Conservation (phyloP, 2,797 vertebrate species). For the Lemur catta region DNA sequence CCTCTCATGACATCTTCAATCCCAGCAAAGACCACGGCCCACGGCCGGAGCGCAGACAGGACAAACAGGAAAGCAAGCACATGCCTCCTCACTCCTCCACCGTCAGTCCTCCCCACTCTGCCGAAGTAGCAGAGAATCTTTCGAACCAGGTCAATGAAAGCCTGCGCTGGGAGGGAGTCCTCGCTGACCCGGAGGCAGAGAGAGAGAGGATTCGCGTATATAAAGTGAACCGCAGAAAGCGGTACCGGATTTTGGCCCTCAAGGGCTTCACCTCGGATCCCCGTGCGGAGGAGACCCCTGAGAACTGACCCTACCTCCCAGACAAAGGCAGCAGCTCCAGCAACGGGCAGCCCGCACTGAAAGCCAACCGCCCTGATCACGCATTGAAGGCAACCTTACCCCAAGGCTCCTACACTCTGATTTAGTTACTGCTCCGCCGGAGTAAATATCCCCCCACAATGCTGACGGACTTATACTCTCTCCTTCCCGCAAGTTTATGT, state of each 20-base stretch:
- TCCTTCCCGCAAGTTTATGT: not conserved
- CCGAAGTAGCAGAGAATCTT: conserved; percentile 36
- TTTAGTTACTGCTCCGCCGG: fast-evolving
- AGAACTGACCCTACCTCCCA: not conserved
- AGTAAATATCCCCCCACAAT: not conserved
- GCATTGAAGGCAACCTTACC: not conserved
- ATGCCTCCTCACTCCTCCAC: not conserved
- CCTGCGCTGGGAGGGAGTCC: conserved; percentile 90
- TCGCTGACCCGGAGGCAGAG: conserved; percentile 89
- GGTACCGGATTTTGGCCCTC: conserved; percentile 84
- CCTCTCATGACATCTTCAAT: conserved; percentile 28
- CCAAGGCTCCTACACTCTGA: not conserved
- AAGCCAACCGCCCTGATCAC: not conserved
- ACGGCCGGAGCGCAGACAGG: conserved; percentile 33
- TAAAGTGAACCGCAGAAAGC: conserved; percentile 88
- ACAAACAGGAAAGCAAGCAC: not conserved
- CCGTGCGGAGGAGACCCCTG: fast-evolving
- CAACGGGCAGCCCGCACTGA: fast-evolving
- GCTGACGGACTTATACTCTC: not conserved
- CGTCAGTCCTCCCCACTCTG: not conserved
- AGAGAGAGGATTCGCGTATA: conserved; percentile 87
- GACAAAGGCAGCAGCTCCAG: fast-evolving
- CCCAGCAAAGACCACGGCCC: conserved; percentile 31
- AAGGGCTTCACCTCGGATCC: conserved; percentile 65
- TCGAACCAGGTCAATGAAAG: conserved; percentile 81